A percentile compares a stretch with the other conserved stretches of the same genome.
These are phyloP conservation scores for Ichneumon xanthorius DNA, from an alignment of 2,888 invertebrate genomes.

Conservation along the genomic window DNA sequence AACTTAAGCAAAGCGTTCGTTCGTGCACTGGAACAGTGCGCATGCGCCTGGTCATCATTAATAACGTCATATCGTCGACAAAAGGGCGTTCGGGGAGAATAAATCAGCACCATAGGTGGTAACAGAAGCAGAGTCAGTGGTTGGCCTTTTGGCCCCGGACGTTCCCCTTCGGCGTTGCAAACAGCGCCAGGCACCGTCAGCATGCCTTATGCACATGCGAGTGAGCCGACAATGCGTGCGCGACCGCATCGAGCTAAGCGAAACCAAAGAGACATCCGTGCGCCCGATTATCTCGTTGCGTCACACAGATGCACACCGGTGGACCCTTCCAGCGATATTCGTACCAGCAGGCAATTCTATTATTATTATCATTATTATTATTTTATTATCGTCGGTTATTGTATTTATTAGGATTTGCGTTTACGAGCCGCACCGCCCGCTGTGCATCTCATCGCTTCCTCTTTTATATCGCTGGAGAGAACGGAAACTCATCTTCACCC, in stretches of 20 bases:
- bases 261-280: constrained; percentile 57
- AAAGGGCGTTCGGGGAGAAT: constrained; percentile 59
- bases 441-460: constrained; percentile 45
- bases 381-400: constrained; percentile 59
- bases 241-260: constrained; percentile 67
- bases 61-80: constrained; percentile 65
- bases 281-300: constrained; percentile 64
- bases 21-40: background rate
- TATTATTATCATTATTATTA: constrained; percentile 62
- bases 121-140: constrained; percentile 61
- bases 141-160: constrained; percentile 57
- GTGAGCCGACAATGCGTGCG: constrained; percentile 59
- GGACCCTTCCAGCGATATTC: constrained; percentile 44
- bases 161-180: constrained; percentile 32
- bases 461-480: background rate
- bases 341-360: constrained; percentile 50
- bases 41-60: constrained; percentile 54
- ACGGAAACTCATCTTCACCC: constrained; percentile 48
- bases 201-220: background rate
- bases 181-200: constrained; percentile 10
- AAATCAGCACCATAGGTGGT: constrained; percentile 75
- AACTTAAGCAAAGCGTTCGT: background rate
- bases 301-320: constrained; percentile 66
- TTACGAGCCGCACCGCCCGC: constrained; percentile 61
- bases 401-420: constrained; percentile 65